Conservation (phyloP, 2,113 vertebrate species). For the Ondatra zibethicus region DNA sequence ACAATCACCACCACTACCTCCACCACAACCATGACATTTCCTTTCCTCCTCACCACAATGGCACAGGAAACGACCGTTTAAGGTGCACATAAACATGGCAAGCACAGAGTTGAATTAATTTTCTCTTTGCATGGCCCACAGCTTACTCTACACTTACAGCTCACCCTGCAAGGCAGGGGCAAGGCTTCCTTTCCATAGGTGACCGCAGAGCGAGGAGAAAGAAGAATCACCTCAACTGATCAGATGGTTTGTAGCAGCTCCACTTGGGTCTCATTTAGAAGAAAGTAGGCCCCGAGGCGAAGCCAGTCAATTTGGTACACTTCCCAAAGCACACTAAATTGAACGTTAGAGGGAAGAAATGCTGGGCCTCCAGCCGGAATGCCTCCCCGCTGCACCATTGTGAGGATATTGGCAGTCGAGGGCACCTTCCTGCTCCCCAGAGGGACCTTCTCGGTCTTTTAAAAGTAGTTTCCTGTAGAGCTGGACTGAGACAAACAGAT, state of each 20-base stretch:
- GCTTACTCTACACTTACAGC: neutral
- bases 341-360: constrained; percentile 49
- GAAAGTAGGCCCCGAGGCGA: neutral
- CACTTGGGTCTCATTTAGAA: constrained; percentile 43
- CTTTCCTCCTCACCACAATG: neutral
- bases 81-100: neutral
- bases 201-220: neutral
- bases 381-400: neutral
- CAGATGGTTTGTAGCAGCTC: constrained; percentile 64
- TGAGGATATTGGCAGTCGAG: neutral
- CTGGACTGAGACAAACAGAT: constrained; percentile 15
- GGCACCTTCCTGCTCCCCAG: neutral
- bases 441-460: constrained; percentile 11
- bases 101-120: neutral
- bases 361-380: neutral
- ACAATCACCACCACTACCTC: neutral
- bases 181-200: neutral
- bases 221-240: neutral
- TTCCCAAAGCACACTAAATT: constrained; percentile 58
- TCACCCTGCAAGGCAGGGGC: neutral
- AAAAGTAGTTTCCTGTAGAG: constrained; percentile 46
- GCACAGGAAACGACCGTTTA: neutral
- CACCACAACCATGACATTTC: neutral
- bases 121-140: neutral
- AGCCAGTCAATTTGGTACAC: constrained; percentile 15